Conservation (phyloP, 2,113 vertebrate genomes). For the Corydoras maculifer region DNA sequence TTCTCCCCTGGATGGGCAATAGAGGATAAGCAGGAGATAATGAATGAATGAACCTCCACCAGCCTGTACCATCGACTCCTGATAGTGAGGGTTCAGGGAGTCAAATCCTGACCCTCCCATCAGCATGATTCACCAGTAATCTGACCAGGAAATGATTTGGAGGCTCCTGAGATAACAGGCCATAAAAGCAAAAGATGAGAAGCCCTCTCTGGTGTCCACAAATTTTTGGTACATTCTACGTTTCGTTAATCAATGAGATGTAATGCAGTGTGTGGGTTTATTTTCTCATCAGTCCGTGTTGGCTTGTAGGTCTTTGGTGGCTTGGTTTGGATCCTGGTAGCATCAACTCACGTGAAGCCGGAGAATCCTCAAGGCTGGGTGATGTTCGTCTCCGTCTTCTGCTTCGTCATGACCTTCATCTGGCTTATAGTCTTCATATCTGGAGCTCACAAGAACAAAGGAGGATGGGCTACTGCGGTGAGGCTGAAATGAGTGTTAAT, state of each 20-base stretch:
- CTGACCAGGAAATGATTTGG: too few relatives aligned
- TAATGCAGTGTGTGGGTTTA: not conserved
- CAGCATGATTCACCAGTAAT: too few relatives aligned
- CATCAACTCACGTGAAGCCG: slow-evolving; percentile 51
- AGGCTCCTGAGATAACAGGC: too few relatives aligned
- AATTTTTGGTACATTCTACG: too few relatives aligned
- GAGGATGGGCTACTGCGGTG: slow-evolving; percentile 56
- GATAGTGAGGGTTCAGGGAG: too few relatives aligned
- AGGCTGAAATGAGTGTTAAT: slow-evolving; percentile 24
- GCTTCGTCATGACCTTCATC: slow-evolving; percentile 58
- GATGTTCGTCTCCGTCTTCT: slow-evolving; percentile 68
- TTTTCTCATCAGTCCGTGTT: not conserved
- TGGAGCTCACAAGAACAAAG: slow-evolving; percentile 46
- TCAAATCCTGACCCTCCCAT: too few relatives aligned
- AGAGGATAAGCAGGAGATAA: too few relatives aligned
- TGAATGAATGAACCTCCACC: too few relatives aligned
- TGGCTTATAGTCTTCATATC: slow-evolving; percentile 54
- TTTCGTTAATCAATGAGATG: not conserved
- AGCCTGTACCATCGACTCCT: too few relatives aligned
- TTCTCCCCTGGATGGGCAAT: too few relatives aligned
- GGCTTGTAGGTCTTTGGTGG: slow-evolving; percentile 61
- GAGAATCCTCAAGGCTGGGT: slow-evolving; percentile 61
- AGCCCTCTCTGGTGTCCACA: too few relatives aligned
- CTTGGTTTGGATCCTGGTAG: slow-evolving; percentile 66
- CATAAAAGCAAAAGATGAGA: too few relatives aligned